Evolutionary conservation across 2,113 vertebrate genomes (phyloP).

Genomic region (Pheucticus melanocephalus): DNA sequence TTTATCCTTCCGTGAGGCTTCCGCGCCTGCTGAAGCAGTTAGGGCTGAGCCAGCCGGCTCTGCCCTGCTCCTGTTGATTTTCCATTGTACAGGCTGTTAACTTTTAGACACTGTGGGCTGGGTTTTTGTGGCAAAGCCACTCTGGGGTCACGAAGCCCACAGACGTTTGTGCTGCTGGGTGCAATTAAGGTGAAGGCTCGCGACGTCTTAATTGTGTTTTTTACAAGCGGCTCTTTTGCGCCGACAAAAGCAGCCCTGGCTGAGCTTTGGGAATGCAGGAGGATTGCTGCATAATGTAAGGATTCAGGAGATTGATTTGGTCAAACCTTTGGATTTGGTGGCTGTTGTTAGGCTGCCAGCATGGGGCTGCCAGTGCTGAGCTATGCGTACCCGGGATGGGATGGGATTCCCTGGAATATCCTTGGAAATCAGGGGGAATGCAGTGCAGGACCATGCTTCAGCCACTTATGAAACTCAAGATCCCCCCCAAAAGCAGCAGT

Average conservation of each 20-base stretch:
- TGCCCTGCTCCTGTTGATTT: slow-evolving; percentile 34
- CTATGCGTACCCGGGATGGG: rapidly evolving
- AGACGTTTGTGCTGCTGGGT: background rate
- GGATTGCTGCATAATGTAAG: background rate
- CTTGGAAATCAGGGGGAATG: background rate
- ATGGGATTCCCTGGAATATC: background rate
- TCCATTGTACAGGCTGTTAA: slow-evolving; percentile 36
- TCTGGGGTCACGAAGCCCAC: background rate
- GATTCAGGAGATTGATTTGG: background rate
- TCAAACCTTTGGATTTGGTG: background rate
- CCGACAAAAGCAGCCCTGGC: background rate
- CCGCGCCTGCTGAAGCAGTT: background rate
- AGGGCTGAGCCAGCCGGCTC: background rate
- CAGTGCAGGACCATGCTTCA: background rate
- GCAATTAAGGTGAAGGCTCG: slow-evolving; percentile 4
- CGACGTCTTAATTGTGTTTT: background rate
- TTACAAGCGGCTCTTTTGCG: background rate
- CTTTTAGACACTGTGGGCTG: background rate
- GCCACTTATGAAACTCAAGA: background rate
- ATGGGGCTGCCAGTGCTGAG: background rate
- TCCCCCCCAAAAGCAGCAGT: background rate
- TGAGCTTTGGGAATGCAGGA: background rate
- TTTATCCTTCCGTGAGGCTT: slow-evolving; percentile 24
- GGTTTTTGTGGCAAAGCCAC: background rate
- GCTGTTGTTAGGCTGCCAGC: background rate